A percentile compares a stretch with the other conserved stretches of the same genome.
These are phyloP conservation scores for Capreolus pygargus DNA, from an alignment of 2,113 vertebrate genomes.

Conservation along the genomic window DNA sequence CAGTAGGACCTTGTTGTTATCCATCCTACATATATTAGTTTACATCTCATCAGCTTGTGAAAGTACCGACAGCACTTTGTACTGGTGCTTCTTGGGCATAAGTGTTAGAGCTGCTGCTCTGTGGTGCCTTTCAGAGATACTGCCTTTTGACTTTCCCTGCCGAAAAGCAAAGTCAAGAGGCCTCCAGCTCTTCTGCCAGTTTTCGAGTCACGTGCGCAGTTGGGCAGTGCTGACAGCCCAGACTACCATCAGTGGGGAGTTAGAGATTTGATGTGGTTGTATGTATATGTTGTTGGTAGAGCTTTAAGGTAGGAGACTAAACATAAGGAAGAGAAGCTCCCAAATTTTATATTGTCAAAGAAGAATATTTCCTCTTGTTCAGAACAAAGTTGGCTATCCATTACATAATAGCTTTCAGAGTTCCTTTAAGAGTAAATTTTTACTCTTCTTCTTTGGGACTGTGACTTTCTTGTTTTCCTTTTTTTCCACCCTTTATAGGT, in stretches of 20 bases:
- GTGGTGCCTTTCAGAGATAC: background rate
- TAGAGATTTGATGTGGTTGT: background rate
- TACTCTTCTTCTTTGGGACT: background rate
- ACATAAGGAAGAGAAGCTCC: background rate
- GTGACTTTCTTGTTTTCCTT: background rate
- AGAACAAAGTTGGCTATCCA: background rate
- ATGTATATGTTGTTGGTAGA: background rate
- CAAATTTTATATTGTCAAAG: background rate
- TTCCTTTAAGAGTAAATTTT: conserved; percentile 35
- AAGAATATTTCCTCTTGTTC: background rate
- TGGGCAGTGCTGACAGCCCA: background rate
- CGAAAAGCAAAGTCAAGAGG: background rate
- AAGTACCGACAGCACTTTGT: background rate
- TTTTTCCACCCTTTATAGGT: conserved; percentile 82
- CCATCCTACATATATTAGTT: background rate
- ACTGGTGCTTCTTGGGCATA: background rate
- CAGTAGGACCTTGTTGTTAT: background rate
- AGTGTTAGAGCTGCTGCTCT: background rate
- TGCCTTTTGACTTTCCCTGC: background rate
- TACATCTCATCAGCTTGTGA: background rate
- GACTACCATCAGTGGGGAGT: background rate
- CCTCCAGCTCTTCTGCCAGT: background rate
- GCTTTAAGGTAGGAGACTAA: conserved; percentile 2
- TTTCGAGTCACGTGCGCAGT: background rate
- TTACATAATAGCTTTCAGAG: background rate